Base-by-base conservation (phyloP, 2,113 vertebrate species). In the Leptobrachium leishanense region DNA sequence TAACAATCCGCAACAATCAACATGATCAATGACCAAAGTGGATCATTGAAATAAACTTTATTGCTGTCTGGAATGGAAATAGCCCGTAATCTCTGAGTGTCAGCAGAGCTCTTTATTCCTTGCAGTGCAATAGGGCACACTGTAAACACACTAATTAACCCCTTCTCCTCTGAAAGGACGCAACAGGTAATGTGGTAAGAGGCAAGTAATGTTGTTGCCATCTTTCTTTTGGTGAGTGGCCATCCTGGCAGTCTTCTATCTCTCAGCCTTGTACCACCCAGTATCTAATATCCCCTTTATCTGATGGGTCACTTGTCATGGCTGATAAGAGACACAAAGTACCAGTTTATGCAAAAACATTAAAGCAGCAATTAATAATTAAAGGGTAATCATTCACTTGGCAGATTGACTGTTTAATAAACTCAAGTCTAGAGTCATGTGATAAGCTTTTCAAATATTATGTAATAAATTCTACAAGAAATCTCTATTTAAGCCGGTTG, bases 1-100 rank as follows among this genome's bases (percentile, higher is more conserved):
- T 15, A 12, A 40, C n/a, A 68, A 39, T 42, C 12, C 31, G 41
- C 5, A 31, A 31, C 20, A 31, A 31, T 31, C 20, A 31, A 31
- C 20, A 31, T 31, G 20, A 31, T 31, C n/a, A 10, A 69, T 31
- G 20, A 31, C 20, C 20, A 31, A 31, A 31, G 8, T 64, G 63
- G 15, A 40, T 72, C 31, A 39, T 46, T 63, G 13, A 50, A 64
- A 78, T 50, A 31, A 20, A 20, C 42, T 41, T 63, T 79, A 79
- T 79, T 54, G 43, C 9, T 9, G 41, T 41, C 15, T 72, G 44
- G 39, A 15, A 42, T 11, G 11, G 41, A 2, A 11, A 55, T 31
- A 72, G 13, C 39, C 41, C 1, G 66, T 68, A 68, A 43, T 43
- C 66, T 50, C 8, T 50, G 46, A 8, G 46, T 2, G 54, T n/a